A percentile compares a stretch with the other conserved stretches of the same genome.
phyloP scores from a whole-genome alignment of 1,140 invertebrate genomes.

The Drosophila miranda region DNA sequence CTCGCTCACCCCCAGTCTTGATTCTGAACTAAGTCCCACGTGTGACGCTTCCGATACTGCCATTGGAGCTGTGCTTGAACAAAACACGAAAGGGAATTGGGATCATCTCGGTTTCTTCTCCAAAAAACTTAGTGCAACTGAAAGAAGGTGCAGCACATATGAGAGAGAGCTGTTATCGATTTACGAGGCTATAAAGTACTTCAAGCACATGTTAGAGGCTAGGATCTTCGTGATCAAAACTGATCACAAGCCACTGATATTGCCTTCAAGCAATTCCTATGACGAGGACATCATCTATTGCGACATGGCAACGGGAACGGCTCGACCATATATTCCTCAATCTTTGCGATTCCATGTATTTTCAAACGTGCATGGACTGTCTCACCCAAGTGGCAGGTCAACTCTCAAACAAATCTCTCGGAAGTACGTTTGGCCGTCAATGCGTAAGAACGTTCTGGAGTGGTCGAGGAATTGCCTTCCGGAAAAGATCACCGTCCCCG shows the following conservation, averaged over 20 bases:
- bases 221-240: not conserved
- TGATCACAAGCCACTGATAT: not conserved
- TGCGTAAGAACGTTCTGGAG: no score
- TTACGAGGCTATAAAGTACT: not conserved
- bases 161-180: not conserved
- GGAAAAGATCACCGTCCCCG: no score
- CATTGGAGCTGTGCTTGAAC: no score
- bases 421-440: constrained; percentile 54
- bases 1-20: no score
- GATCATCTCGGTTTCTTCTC: no score
- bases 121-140: not conserved
- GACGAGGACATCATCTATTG: not conserved
- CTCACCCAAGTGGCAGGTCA: not conserved
- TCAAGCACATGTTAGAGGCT: not conserved
- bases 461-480: no score
- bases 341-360: no score
- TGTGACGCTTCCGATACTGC: no score
- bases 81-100: no score
- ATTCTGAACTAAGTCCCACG: no score
- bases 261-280: not conserved
- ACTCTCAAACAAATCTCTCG: not conserved
- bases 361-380: not conserved
- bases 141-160: not conserved
- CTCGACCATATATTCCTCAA: not conserved
- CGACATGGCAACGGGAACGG: not conserved